Evolutionary conservation across 2,113 vertebrate species (phyloP), one percentile per base, ranked within the genome.

Genomic region (Leucoraja erinaceus): DNA sequence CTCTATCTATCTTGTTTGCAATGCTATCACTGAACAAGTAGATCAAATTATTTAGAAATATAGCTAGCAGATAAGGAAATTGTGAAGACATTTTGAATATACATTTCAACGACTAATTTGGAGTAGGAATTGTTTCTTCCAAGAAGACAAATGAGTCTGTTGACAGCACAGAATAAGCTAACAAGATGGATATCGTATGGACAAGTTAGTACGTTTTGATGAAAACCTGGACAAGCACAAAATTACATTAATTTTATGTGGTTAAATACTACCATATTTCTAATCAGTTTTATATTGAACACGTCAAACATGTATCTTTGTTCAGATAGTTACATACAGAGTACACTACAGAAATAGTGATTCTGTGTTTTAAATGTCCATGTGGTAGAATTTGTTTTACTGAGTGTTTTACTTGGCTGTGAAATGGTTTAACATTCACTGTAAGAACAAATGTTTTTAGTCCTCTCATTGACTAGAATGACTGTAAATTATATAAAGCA

Each of bases 101-200:
- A 70, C 63, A 31, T 10, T 70, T 47, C 31, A 70, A 38, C 38
- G 63, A 70, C 18, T 22, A 68, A 38, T 90, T 38, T 11, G 47
- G 90, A 91, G 28, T 74, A 54, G 68, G 38, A 47, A 9, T 54
- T 47, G 22, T 8, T 54, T 20, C 63, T 28, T 28, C 31, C 33
- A 12, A 33, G 18, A 90, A 90, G 86, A 91, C 90, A 72, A 91
- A 91, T 54, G 22, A 72, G n/a, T 47, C 33, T 91, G 68, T 72
- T 74, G 68, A 74, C 66, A 91, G 68, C 33, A 54, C 38, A 70
- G 90, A 47, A 72, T 25, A 72, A 72, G 54, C 18, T 91, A 22
- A 10, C 68, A 72, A 72, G 22, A 25, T 47, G 33, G 47, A 28
- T 68, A 25, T 72, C 31, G 72, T 38, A 72, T 31, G 59, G 66